Evolutionary conservation across 30 jellyfish, hydroid and myxozoan genomes (phyloP), one percentile per base, ranked within the genome.

Genomic region (Aurelia aurita): DNA sequence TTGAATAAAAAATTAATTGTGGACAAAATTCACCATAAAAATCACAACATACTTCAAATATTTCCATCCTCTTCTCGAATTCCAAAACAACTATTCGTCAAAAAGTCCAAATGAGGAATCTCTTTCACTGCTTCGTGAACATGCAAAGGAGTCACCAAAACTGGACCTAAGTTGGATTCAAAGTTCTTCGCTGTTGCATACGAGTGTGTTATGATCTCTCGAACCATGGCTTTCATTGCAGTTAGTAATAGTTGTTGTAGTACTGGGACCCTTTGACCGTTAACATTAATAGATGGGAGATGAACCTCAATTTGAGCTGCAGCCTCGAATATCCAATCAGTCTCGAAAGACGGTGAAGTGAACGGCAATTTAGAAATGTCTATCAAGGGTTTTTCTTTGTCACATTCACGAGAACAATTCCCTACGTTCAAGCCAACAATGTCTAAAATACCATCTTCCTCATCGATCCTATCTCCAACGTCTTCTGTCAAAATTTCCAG

Each of bases 321-420:
- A 63, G 92, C 87, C 69, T 88, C 90, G 63, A 51, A 94, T 5
- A 94, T 69, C 99, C 99, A 94, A 28, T 88, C 97, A 3, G 77
- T 57, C 45, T 46, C 77, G 19, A 27, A 49, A 25, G 87, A 61
- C 58, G 87, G 34, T 3, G 79, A 43, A 32, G 22, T 60, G 20
- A 88, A 62, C 3, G 87, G 84, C 22, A 79, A 18, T 19, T 77
- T 62, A 13, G 69, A 31, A 29, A 61, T 35, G 34, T 76, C 88
- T 39, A 59, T 44, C 58, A 49, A 58, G 12, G 80, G 19, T 23
- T 54, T 70, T 55, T 14, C 14, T 14, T 26, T 35, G 21, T 31
- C 4, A 39, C 15, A 39, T 7, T 3, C 49, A 14, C 26, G 13
- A 27, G 72, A 29, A 9, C 18, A 28, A 46, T 13, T 19, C 47